These are phyloP conservation scores for Hyposmocoma kahamanoa DNA, from an alignment of 1,140 invertebrate genomes.

Conservation along the genomic window DNA sequence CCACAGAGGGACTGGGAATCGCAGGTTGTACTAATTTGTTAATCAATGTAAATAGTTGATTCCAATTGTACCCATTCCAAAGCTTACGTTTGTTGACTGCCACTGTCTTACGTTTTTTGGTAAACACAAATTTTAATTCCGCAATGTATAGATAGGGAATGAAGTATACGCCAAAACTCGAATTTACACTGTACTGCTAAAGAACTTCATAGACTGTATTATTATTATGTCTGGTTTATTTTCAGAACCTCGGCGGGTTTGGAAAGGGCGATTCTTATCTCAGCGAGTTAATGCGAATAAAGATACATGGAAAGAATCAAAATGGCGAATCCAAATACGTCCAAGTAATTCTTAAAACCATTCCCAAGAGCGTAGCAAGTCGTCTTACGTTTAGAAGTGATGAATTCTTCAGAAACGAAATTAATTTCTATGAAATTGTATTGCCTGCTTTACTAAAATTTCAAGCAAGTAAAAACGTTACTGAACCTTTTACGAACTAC, in stretches of 20 bases:
- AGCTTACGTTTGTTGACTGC: no score
- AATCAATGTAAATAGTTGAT: no score
- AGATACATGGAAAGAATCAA: constrained; percentile 63
- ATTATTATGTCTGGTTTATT: no score
- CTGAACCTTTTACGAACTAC: constrained; percentile 71
- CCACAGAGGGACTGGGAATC: no score
- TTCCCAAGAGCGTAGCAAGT: constrained; percentile 77
- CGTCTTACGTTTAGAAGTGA: constrained; percentile 77
- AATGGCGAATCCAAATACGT: constrained; percentile 43
- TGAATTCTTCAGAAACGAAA: constrained; percentile 82
- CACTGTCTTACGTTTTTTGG: no score
- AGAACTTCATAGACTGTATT: no score
- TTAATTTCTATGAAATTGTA: constrained; percentile 78
- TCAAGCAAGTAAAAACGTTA: constrained; percentile 56
- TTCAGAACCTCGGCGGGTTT: constrained; percentile 54
- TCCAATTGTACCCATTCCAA: no score
- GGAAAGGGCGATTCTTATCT: constrained; percentile 80
- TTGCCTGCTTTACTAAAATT: constrained; percentile 72
- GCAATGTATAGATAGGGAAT: no score
- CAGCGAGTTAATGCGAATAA: constrained; percentile 75
- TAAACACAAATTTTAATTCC: no score
- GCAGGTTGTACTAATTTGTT: no score
- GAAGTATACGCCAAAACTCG: no score
- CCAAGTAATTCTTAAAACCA: constrained; percentile 76
- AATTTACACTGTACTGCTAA: no score